Conservation (phyloP, 1,140 invertebrate species). For the Dryas iulia region DNA sequence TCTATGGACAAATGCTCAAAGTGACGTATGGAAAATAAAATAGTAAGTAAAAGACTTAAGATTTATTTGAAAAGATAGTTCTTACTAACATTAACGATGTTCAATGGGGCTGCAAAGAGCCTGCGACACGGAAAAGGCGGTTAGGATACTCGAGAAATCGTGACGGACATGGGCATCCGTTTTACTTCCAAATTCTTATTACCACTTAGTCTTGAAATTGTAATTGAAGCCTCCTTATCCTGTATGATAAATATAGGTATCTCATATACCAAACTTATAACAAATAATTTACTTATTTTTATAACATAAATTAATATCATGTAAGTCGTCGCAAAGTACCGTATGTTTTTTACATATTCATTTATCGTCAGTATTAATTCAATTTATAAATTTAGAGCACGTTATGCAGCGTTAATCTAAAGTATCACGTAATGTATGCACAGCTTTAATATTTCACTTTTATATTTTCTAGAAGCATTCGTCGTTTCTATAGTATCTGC, state of each 20-base stretch:
- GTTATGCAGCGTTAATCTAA: too few species aligned
- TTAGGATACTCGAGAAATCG: constrained; percentile 12
- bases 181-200: not conserved
- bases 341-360: too few species aligned
- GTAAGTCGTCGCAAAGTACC: too few species aligned
- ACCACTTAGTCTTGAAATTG: not conserved
- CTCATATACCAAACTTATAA: not conserved
- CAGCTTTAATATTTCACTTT: not conserved
- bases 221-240: not conserved
- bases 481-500: not conserved
- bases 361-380: too few species aligned
- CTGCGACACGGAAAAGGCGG: constrained; percentile 61
- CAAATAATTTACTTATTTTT: not conserved
- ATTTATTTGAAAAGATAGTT: constrained; percentile 2
- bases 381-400: too few species aligned
- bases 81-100: constrained; percentile 15
- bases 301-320: too few species aligned
- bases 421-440: too few species aligned
- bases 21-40: not conserved
- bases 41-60: not conserved
- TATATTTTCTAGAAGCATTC: not conserved
- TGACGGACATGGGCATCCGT: constrained; percentile 3
- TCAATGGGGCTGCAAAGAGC: constrained; percentile 13
- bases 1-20: not conserved
- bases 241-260: too few species aligned